phyloP scores from a whole-genome alignment of 2,888 invertebrate genomes.

The Rhaphigaster nebulosa region DNA sequence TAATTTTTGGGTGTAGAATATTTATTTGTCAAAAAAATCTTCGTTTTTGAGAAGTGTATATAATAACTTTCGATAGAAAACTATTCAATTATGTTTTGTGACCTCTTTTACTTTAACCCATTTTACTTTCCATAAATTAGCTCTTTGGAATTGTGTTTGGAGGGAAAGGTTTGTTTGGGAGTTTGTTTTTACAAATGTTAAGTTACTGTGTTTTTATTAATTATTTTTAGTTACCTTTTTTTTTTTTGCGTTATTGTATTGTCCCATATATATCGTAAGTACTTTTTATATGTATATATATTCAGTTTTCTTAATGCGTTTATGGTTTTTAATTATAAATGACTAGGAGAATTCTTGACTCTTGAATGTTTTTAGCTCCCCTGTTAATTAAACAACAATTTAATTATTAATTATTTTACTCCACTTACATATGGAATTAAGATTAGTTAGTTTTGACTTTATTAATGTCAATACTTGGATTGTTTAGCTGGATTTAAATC shows the following conservation, averaged over 20 bases:
- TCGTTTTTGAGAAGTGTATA: no score
- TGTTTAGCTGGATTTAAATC: no score
- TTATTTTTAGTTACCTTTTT: neutral
- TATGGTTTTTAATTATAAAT: neutral
- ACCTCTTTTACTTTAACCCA: neutral
- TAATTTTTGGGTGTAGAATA: no score
- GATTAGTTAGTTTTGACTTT: no score
- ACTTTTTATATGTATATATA: neutral
- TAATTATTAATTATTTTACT: neutral
- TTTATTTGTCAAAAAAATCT: no score
- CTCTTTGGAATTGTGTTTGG: constrained; percentile 22
- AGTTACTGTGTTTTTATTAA: neutral
- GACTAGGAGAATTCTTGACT: neutral
- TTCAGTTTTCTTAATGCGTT: neutral
- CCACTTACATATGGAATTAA: neutral
- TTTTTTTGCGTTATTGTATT: neutral
- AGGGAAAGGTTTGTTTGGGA: neutral
- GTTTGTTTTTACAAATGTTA: neutral
- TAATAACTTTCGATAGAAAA: no score
- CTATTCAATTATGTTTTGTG: no score
- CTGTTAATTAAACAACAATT: neutral
- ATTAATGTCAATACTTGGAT: no score
- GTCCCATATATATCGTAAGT: neutral
- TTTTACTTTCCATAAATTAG: neutral
- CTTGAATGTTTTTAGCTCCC: neutral